Base-by-base conservation (phyloP, 2,888 invertebrate species). In the Hypsopygia costalis region DNA sequence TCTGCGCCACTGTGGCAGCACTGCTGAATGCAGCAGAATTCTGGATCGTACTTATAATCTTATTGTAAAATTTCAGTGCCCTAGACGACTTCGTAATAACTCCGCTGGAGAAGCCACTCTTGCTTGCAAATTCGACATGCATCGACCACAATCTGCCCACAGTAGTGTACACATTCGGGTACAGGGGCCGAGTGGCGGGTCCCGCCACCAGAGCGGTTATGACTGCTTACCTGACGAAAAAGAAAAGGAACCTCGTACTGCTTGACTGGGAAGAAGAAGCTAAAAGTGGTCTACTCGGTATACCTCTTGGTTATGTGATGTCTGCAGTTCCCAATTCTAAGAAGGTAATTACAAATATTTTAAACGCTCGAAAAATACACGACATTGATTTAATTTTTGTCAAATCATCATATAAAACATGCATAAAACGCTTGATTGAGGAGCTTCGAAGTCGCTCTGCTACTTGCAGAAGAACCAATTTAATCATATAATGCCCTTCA, bases 201-300 rank as follows among this genome's bases (percentile, higher is more conserved):
- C 81, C 82, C 0, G 88, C 85, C 0, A 86, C 88, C 10, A 79
- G 62, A 0, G 78, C 85, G 0, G 69, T 89, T 0, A 51, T 87
- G 4, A 40, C 50, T 1, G 74, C 83, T 1, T 86, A 86, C 44
- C 54, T 88, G 33, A 52, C 54, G 1, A 81, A 62, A 36, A 76
- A 48, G 56, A 87, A 81, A 57, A 71, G 73, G 31, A 89, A 89
- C 46, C 72, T 88, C 0, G 40, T 89, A 1, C 70, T 89, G 0
- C 41, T 89, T 7, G 85, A 89, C 41, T 89, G 89, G 89, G 75
- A 87, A 41, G 68, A 81, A 21, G 87, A 89, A 47, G 87, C 88
- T 0, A 66, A 51, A 16, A 77, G 77, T 33, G 79, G 82, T 0
- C 5, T 71, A 4, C 49, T 85, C 0, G 85, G 86, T 1, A 70